Conservation (phyloP, 1,140 invertebrate species). For the Zaprionus kolodkinae region DNA sequence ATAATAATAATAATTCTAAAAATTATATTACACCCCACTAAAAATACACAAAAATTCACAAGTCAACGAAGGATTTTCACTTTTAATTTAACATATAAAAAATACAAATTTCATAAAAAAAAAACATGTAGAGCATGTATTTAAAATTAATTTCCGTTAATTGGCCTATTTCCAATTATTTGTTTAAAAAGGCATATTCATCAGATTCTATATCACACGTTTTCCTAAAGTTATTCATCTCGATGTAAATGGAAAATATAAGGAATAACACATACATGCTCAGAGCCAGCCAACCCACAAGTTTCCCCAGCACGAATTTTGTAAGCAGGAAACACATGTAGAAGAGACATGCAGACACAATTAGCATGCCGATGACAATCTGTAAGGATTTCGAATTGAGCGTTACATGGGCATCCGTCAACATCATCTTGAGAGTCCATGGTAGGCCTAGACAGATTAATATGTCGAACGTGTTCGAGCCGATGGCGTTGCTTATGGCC, state of each 20-base stretch:
- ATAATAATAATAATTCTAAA: no score
- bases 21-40: no score
- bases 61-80: no score
- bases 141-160: background rate
- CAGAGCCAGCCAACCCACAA: conserved; percentile 90
- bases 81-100: no score
- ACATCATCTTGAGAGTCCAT: conserved; percentile 91
- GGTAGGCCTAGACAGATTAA: conserved; percentile 92
- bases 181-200: background rate
- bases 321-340: conserved; percentile 86
- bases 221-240: conserved; percentile 86
- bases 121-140: no score
- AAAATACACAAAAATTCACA: no score
- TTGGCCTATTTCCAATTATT: background rate
- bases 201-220: conserved; percentile 85
- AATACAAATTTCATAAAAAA: no score
- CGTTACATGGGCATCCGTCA: conserved; percentile 84
- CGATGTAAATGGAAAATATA: conserved; percentile 89
- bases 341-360: conserved; percentile 88
- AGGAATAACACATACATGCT: conserved; percentile 90
- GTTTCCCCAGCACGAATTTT: conserved; percentile 87
- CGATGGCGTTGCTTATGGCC: conserved; percentile 94
- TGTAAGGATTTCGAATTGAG: conserved; percentile 88
- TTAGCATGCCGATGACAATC: conserved; percentile 90
- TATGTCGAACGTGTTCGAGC: conserved; percentile 95